Conservation (phyloP, 2,888 invertebrate species). For the Pristionchus maxplancki region DNA sequence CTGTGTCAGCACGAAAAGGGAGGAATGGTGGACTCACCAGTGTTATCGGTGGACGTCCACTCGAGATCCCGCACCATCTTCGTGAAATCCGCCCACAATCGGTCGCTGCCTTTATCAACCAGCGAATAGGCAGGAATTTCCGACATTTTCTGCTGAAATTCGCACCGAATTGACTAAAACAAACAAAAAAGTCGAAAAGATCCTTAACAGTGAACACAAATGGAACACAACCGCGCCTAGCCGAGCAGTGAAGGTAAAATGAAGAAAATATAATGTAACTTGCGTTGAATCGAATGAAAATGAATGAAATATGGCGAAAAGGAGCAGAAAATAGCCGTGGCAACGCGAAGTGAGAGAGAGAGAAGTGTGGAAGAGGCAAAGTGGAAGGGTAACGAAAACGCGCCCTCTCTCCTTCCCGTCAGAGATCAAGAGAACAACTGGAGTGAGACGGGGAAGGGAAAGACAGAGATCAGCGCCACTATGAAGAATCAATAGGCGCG, state of each 20-base stretch:
- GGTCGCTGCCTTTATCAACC: background rate
- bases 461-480: background rate
- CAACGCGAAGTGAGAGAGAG: background rate
- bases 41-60: constrained; percentile 32
- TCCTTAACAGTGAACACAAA: background rate
- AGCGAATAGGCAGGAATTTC: background rate
- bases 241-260: background rate
- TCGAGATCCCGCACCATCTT: background rate
- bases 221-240: background rate
- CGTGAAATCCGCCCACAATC: background rate
- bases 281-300: background rate
- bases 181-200: background rate
- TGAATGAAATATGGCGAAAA: background rate
- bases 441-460: background rate
- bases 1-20: background rate
- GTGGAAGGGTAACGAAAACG: background rate
- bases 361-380: background rate
- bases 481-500: too few species aligned
- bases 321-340: background rate
- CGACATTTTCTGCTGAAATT: background rate
- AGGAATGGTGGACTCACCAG: background rate
- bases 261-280: background rate
- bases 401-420: background rate
- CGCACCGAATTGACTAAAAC: background rate
- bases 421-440: background rate